Conservation (phyloP, 2,113 vertebrate genomes). For the Cervus canadensis region DNA sequence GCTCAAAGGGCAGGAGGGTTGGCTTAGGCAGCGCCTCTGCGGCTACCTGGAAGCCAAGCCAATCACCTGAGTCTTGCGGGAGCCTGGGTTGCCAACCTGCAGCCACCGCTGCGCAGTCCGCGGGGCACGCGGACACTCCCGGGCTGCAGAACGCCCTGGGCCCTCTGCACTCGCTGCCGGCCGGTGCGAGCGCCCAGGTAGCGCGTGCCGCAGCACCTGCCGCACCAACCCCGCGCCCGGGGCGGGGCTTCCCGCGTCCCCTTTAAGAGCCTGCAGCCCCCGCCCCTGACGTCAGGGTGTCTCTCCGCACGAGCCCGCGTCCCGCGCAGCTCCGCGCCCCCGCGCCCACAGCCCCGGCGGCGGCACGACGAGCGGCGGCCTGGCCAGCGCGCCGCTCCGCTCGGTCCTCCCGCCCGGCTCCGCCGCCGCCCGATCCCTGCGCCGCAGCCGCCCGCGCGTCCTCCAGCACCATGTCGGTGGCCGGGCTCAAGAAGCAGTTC, state of each 20-base stretch:
- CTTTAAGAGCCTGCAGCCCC: conserved; percentile 76
- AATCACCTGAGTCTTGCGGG: background rate
- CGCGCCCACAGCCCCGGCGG: conserved; percentile 53
- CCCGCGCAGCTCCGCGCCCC: conserved; percentile 42
- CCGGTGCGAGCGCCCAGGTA: background rate
- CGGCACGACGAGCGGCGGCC: conserved; percentile 29
- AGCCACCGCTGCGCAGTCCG: background rate
- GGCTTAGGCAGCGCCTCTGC: background rate
- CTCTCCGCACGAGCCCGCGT: conserved; percentile 67
- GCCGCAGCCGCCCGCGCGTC: background rate
- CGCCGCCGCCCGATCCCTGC: background rate
- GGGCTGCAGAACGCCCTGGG: background rate
- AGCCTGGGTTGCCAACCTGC: background rate
- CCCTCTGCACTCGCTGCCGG: rapidly evolving
- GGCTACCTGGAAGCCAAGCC: conserved; percentile 4
- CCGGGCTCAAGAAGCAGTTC: conserved; percentile 90
- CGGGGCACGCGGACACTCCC: background rate
- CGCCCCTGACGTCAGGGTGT: conserved; percentile 81
- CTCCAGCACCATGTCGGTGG: conserved; percentile 85
- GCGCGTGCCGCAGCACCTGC: background rate
- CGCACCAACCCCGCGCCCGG: background rate
- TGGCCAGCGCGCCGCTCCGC: background rate
- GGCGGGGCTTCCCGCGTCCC: conserved; percentile 69
- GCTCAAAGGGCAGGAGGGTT: conserved; percentile 17
- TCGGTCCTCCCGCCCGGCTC: background rate